phyloP scores from a whole-genome alignment of 2,797 vertebrate species.

The Allobates femoralis region DNA sequence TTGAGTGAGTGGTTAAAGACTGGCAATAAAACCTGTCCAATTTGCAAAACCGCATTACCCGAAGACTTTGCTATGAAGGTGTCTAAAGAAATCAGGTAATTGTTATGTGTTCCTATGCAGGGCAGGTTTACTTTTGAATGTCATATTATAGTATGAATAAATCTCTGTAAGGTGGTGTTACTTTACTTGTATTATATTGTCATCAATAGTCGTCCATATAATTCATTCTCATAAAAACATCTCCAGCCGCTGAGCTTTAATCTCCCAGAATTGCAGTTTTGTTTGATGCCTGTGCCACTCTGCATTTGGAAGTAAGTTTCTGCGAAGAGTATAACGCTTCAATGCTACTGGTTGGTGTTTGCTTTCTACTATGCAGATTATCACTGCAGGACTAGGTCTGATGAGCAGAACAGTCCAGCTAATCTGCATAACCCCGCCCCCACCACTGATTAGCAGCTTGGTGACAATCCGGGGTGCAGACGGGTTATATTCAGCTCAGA shows the following conservation, averaged over 20 bases:
- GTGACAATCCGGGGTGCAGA: too few relatives aligned
- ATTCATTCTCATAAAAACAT: not conserved
- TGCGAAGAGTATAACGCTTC: not conserved
- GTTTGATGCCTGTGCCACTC: not conserved
- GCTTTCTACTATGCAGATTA: too few relatives aligned
- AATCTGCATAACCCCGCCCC: too few relatives aligned
- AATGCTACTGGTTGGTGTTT: too few relatives aligned
- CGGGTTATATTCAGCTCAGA: too few relatives aligned
- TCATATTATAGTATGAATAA: not conserved
- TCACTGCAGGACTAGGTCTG: too few relatives aligned
- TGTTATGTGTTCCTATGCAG: not conserved
- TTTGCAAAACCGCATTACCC: constrained; percentile 73
- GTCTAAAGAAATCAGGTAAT: constrained; percentile 75
- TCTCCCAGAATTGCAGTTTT: not conserved
- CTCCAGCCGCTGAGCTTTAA: not conserved
- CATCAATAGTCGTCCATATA: too few relatives aligned
- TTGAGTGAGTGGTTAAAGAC: constrained; percentile 78
- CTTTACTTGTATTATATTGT: not conserved
- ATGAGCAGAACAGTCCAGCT: too few relatives aligned
- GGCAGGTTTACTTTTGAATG: not conserved
- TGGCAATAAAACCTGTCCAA: constrained; percentile 84
- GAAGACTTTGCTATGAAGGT: constrained; percentile 73
- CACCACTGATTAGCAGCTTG: too few relatives aligned
- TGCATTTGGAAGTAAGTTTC: not conserved
- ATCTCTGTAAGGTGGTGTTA: not conserved